Conservation (phyloP, 2,797 vertebrate species). For the Pygocentrus nattereri region DNA sequence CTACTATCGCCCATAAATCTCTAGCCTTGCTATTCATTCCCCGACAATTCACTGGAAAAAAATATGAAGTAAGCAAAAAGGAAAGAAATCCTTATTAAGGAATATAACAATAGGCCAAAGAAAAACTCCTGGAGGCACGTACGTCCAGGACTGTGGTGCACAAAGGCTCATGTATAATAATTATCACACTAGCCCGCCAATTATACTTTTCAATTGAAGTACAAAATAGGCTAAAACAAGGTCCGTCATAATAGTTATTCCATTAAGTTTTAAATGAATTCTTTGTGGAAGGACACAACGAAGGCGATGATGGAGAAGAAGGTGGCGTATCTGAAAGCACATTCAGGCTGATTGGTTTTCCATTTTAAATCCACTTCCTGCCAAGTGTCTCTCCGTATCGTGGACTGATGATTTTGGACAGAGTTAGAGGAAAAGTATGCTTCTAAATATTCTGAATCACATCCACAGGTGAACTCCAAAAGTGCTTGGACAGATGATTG, state of each 20-base stretch:
- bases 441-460: neutral
- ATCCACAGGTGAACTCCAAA: neutral
- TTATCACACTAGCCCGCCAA: conserved; percentile 65
- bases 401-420: conserved; percentile 63
- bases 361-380: conserved; percentile 67
- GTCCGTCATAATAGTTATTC: conserved; percentile 61
- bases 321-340: conserved; percentile 61
- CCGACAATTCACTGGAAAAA: conserved; percentile 61
- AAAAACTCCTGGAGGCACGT: conserved; percentile 57
- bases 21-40: conserved; percentile 61
- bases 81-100: conserved; percentile 48
- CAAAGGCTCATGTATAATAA: conserved; percentile 57
- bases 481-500: conserved; percentile 56
- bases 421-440: neutral
- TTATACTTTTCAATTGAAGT: conserved; percentile 73
- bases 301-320: conserved; percentile 55
- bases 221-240: conserved; percentile 72
- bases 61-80: conserved; percentile 59
- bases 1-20: conserved; percentile 59
- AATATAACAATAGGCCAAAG: conserved; percentile 65
- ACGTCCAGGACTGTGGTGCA: conserved; percentile 42
- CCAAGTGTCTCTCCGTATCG: conserved; percentile 70
- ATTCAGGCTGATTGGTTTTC: conserved; percentile 70
- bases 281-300: conserved; percentile 64
- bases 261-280: conserved; percentile 62